Evolutionary conservation across 2,888 invertebrate genomes (phyloP).

Genomic region (Yponomeuta cagnagella): DNA sequence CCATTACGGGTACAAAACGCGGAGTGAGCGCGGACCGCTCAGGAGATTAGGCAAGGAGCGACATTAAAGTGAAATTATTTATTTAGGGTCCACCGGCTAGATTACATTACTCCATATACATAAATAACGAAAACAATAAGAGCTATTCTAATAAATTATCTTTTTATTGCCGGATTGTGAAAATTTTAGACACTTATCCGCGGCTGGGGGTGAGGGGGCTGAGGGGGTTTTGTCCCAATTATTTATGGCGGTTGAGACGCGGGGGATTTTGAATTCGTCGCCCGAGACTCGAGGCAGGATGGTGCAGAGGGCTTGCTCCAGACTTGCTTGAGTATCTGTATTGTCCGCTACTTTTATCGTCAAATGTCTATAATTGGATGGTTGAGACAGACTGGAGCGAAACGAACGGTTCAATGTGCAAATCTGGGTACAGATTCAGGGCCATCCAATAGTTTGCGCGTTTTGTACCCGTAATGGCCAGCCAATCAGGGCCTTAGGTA

Average conservation of each 20-base stretch:
- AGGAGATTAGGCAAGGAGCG: conserved; percentile 74
- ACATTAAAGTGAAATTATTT: conserved; percentile 76
- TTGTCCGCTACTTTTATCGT: no score
- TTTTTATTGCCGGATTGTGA: conserved; percentile 77
- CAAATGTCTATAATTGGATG: no score
- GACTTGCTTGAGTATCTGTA: not conserved
- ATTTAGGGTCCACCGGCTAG: conserved; percentile 72
- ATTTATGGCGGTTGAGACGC: conserved; percentile 73
- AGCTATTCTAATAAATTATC: conserved; percentile 76
- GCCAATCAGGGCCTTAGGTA: no score
- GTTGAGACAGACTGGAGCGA: no score
- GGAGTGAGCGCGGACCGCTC: conserved; percentile 57
- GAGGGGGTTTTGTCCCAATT: conserved; percentile 67
- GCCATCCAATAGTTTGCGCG: no score
- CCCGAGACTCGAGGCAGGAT: conserved; percentile 33
- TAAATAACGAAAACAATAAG: conserved; percentile 76
- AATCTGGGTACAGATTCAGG: no score
- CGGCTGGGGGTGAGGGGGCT: conserved; percentile 39
- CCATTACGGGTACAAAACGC: conserved; percentile 66
- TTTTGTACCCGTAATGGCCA: no score
- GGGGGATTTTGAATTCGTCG: conserved; percentile 67
- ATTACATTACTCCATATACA: conserved; percentile 76
- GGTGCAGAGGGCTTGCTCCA: not conserved
- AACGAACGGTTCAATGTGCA: no score
- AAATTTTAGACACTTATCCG: conserved; percentile 76